phyloP scores from a whole-genome alignment of 2,888 invertebrate genomes.

The Noctua comes region DNA sequence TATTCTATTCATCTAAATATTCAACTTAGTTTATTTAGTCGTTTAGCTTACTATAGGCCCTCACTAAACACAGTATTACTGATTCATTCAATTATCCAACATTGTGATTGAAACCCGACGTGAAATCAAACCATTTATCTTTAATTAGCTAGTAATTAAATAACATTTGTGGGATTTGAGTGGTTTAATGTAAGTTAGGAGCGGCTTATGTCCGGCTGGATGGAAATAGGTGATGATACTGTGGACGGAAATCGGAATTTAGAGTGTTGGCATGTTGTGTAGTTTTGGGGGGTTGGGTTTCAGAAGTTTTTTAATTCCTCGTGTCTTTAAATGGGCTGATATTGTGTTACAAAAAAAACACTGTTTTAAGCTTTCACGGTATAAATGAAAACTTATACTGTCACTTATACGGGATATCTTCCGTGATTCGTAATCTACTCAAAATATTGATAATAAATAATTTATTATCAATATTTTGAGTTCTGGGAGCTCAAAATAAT shows the following conservation, averaged over 20 bases:
- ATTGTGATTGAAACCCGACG: slow-evolving; percentile 6
- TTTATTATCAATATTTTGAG: too few relatives aligned
- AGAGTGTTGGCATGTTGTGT: background rate
- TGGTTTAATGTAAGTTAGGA: slow-evolving; percentile 16
- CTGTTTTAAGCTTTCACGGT: too few relatives aligned
- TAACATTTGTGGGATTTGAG: slow-evolving; percentile 22
- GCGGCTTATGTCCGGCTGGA: slow-evolving; percentile 11
- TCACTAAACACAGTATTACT: slow-evolving; percentile 17
- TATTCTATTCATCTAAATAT: background rate
- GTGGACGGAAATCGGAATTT: background rate
- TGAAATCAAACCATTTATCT: slow-evolving; percentile 36
- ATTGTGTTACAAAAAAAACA: background rate
- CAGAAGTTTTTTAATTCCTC: background rate
- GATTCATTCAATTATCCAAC: slow-evolving; percentile 3
- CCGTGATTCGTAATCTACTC: too few relatives aligned
- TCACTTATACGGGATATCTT: too few relatives aligned
- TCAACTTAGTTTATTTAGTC: background rate
- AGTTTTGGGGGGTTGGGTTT: background rate
- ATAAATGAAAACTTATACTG: too few relatives aligned
- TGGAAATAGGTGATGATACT: background rate
- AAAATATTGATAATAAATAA: too few relatives aligned
- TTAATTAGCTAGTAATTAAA: slow-evolving; percentile 47
- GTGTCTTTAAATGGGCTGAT: background rate
- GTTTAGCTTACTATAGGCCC: background rate
- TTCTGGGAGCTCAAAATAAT: too few relatives aligned